A percentile compares a stretch with the other conserved stretches of the same genome.
These are phyloP conservation scores for Mormoops blainvillei DNA, from an alignment of 2,113 vertebrate genomes.

Conservation along the genomic window DNA sequence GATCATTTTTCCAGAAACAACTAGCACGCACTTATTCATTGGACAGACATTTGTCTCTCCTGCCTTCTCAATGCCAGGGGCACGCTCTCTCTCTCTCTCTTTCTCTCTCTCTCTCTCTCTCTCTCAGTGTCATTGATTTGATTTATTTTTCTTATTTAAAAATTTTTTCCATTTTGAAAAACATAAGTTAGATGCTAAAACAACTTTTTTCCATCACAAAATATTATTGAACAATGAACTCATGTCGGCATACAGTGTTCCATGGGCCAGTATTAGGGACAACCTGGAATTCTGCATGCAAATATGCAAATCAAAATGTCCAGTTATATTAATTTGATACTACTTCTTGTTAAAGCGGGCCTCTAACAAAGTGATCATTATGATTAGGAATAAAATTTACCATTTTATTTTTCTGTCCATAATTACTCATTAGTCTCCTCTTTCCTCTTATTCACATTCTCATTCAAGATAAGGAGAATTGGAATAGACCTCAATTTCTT, in stretches of 20 bases:
- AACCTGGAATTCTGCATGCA: not conserved
- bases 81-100: not conserved
- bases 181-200: not conserved
- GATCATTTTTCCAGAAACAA: not conserved
- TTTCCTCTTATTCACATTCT: not conserved
- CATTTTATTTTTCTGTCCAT: not conserved
- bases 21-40: not conserved
- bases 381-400: not conserved
- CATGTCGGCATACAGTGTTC: not conserved
- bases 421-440: not conserved
- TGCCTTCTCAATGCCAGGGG: not conserved
- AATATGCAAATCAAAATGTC: not conserved
- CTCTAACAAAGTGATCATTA: not conserved
- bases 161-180: not conserved
- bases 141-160: not conserved
- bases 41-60: fast-evolving
- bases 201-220: not conserved
- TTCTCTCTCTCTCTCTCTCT: not conserved
- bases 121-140: not conserved
- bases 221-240: not conserved
- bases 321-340: not conserved
- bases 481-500: not conserved
- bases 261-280: not conserved
- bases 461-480: not conserved
- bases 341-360: not conserved